Evolutionary conservation across 2,797 vertebrate genomes (phyloP).

Genomic region (Hypotaenidia okinawae): DNA sequence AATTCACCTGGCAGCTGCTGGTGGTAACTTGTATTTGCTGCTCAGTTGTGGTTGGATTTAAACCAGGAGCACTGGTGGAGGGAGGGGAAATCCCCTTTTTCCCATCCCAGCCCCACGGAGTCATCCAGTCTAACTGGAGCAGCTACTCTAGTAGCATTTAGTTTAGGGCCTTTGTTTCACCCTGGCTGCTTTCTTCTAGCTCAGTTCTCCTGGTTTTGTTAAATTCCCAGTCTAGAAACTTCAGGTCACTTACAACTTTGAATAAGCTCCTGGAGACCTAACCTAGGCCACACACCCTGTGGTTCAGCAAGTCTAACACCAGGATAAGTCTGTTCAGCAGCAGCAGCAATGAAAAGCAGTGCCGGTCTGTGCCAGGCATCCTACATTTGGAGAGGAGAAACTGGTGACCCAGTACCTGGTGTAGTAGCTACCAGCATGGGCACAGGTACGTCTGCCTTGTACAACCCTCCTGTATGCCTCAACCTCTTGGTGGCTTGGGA

Average conservation of each 20-base stretch:
- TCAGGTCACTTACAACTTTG: neutral
- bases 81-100: conserved; percentile 55
- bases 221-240: neutral
- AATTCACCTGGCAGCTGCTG: neutral
- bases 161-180: neutral
- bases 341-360: neutral
- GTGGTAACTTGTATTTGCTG: conserved; percentile 28
- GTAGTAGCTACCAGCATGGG: neutral
- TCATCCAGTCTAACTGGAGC: conserved; percentile 45
- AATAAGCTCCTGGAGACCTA: neutral
- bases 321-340: neutral
- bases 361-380: neutral
- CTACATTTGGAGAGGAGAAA: neutral
- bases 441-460: neutral
- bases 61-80: neutral
- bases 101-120: neutral
- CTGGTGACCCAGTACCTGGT: fast-evolving
- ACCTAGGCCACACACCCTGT: neutral
- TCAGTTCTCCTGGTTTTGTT: neutral
- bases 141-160: neutral
- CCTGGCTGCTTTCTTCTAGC: neutral
- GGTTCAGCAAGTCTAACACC: neutral
- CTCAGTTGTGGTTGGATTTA: conserved; percentile 50
- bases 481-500: fast-evolving
- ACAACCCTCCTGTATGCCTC: neutral